phyloP scores from a whole-genome alignment of 1,140 invertebrate species.

The Drosophila oshimai region DNA sequence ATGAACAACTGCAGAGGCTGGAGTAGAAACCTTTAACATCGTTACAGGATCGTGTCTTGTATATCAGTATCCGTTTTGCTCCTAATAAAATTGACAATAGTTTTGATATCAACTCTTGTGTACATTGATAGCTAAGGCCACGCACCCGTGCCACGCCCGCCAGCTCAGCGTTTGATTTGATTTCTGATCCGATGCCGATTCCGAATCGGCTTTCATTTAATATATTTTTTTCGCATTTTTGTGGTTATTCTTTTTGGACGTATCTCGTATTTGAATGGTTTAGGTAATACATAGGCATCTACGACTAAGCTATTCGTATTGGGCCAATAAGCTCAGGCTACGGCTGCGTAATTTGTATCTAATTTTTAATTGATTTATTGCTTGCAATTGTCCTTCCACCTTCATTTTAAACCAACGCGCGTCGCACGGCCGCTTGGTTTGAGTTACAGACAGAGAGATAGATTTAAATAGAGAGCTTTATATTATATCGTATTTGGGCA shows the following conservation, averaged over 20 bases:
- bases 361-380: conserved; percentile 34
- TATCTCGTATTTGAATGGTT: conserved; percentile 41
- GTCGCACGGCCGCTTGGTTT: neutral
- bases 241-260: conserved; percentile 34
- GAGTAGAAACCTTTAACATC: conserved; percentile 18
- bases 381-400: conserved; percentile 12
- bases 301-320: conserved; percentile 18
- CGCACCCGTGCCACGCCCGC: conserved; percentile 24
- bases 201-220: neutral
- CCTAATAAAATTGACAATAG: conserved; percentile 60
- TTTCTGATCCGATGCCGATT: neutral
- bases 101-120: conserved; percentile 65
- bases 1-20: neutral
- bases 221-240: neutral
- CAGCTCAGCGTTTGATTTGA: conserved; percentile 38
- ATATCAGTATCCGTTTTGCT: conserved; percentile 20
- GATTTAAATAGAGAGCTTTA: conserved; percentile 27
- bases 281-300: conserved; percentile 12
- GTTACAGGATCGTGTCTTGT: conserved; percentile 13
- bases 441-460: neutral
- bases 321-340: conserved; percentile 44
- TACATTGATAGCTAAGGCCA: conserved; percentile 31
- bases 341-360: conserved; percentile 11
- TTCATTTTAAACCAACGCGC: neutral
- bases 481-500: conserved; percentile 3